Evolutionary conservation across 2,113 vertebrate genomes (phyloP), one percentile per base, ranked within the genome.

Genomic region (Pyxicephalus adspersus): DNA sequence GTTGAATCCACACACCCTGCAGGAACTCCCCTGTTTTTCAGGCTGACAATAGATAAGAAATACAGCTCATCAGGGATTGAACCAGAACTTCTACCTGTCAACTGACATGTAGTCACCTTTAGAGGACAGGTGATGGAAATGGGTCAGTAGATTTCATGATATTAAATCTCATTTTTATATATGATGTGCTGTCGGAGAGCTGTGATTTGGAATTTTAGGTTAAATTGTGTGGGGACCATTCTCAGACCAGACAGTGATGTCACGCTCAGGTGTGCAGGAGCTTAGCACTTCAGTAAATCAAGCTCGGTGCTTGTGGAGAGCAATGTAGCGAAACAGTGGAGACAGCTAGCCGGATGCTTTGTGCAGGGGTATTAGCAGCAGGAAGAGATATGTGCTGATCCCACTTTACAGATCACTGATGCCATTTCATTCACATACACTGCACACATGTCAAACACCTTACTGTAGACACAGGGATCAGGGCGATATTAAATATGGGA

Each of bases 51-150:
- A 73, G 28, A 29, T 5, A 34, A 28, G 50, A 72, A 6, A 23
- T 61, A 63, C 31, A 76, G 60, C 19, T 77, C 25, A 64, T 52
- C 25, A 64, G 71, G 28, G 23, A 11, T 6, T 28, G 20, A 58
- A 58, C 52, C 22, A 31, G 70, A 31, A 51, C 26, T 54, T 50
- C 61, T 54, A 51, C 28, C 23, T 77, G 76, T 77, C 76, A 77
- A 18, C 60, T 52, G 31, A 64, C 8, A 26, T 25, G 11, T 34
- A 23, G 16, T 64, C 25, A n/a, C 51, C n/a, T 18, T 23, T 11
- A 29, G 26, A 55, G 50, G 26, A 54, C 78, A 80, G 58, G 57
- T 72, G 29, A 63, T 63, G 77, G 77, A 26, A 28, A 68, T 50
- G 8, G 54, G 64, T 54, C 31, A 57, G 51, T 22, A 80, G 52